Evolutionary conservation across 2,113 vertebrate species (phyloP).

Genomic region (Chamaea fasciata): DNA sequence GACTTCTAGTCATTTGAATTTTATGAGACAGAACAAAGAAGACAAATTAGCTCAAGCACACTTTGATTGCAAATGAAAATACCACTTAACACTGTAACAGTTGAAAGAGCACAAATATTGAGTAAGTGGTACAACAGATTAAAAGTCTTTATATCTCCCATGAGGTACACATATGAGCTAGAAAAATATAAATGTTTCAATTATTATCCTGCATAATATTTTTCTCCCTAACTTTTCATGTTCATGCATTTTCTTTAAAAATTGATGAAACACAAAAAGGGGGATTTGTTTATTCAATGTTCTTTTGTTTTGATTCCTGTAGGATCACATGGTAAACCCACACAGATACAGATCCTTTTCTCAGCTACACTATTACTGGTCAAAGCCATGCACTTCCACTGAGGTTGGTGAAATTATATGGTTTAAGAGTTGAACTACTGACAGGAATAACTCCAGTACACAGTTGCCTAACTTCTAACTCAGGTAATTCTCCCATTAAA

Average conservation of each 20-base stretch:
- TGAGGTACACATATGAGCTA: not conserved
- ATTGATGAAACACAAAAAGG: not conserved
- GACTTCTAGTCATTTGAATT: not conserved
- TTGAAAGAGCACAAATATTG: not conserved
- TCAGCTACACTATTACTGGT: not conserved
- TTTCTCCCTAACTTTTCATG: not conserved
- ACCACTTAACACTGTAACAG: not conserved
- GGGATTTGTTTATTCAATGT: not conserved
- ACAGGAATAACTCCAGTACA: not conserved
- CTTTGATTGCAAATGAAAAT: constrained; percentile 2
- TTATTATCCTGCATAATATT: not conserved
- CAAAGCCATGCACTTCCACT: not conserved
- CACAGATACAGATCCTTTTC: not conserved
- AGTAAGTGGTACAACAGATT: not conserved
- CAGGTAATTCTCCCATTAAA: not conserved
- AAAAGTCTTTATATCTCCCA: not conserved
- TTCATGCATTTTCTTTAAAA: not conserved
- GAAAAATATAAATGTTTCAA: not conserved
- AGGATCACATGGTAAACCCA: not conserved
- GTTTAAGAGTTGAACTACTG: not conserved
- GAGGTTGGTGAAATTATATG: not conserved
- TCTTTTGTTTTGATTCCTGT: not conserved
- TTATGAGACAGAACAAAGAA: not conserved
- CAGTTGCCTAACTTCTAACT: not conserved
- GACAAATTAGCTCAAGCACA: not conserved